Evolutionary conservation across 2,888 invertebrate genomes (phyloP).

Genomic region (Agrotis segetum): DNA sequence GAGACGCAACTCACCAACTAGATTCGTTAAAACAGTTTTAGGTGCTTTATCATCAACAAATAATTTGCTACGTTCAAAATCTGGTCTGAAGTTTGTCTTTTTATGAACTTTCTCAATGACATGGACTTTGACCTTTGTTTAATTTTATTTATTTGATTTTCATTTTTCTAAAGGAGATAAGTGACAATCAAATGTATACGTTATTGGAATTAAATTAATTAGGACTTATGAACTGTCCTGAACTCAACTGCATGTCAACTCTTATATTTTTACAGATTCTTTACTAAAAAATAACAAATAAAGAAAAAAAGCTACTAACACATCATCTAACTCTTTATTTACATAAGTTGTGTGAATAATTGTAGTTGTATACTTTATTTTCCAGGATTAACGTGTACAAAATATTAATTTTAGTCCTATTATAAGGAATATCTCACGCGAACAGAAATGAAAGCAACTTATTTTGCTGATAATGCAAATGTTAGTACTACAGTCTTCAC

Average conservation of each 20-base stretch:
- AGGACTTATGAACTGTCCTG: too few relatives aligned
- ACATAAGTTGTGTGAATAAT: too few relatives aligned
- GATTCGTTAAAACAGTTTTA: conserved; percentile 16
- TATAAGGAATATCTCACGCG: conserved; percentile 8
- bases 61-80: conserved; percentile 7
- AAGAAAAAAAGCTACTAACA: too few relatives aligned
- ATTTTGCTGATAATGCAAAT: conserved; percentile 6
- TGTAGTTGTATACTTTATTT: too few relatives aligned
- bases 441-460: conserved; percentile 24
- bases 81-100: neutral
- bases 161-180: neutral
- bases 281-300: too few relatives aligned
- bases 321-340: too few relatives aligned
- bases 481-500: conserved; percentile 30
- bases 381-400: neutral
- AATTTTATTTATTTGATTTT: neutral
- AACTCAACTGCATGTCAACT: too few relatives aligned
- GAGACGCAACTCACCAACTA: conserved; percentile 9
- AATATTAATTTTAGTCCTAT: neutral
- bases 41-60: neutral
- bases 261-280: too few relatives aligned
- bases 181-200: neutral
- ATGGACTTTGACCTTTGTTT: too few relatives aligned
- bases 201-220: neutral
- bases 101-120: neutral